Base-by-base conservation (phyloP, 2,797 vertebrate genomes). In the Borostomias antarcticus region DNA sequence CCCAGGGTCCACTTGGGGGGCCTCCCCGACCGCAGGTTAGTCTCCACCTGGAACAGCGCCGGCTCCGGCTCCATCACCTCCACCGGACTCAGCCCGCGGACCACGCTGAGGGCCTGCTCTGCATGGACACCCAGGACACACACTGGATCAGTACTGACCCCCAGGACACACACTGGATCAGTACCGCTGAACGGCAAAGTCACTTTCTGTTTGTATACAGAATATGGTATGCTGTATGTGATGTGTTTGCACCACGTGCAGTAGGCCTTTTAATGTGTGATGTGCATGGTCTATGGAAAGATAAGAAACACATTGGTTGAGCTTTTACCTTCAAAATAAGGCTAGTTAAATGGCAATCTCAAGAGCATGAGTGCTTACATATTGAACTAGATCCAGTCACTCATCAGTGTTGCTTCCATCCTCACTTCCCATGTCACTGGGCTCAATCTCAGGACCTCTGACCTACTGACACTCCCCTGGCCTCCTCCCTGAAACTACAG, bases 61-160 rank as follows among this genome's bases (percentile, higher is more conserved):
- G 94, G 90, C 6, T 92, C 91, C 0, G 97, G 96, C 76, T 98
- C 95, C 60, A 88, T 95, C 79, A 98, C 96, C 0, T 93, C 95
- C 73, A 96, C 86, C 0, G 96, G 90, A 64, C 69, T 92, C 86
- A 99, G 84, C 47, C 91, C 93, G 61, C 82, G 91, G 56, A 97
- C 84, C 43, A 99, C 96, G 56, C 73, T 90, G 78, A 99, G 97
- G 65, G 95, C 92, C 91, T 96, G 96, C 74, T 97, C 98, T 99
- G 90, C 68, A 91, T 68, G 32, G 29, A 84, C 68, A 87, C 57
- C 59, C 70, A 76, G 8, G 63, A 84, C 15, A 77, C 57, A 80
- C 48, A 69, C 21, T 62, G 26, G 26, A 43, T 62, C 25, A 62
- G 58, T 45, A 21, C 6, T 7, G 1, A 33, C 56, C 33, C 51